Percentiles rank a stretch among this genome's conserved stretches.
phyloP scores from a whole-genome alignment of 2,113 vertebrate species.

The Zeus faber region DNA sequence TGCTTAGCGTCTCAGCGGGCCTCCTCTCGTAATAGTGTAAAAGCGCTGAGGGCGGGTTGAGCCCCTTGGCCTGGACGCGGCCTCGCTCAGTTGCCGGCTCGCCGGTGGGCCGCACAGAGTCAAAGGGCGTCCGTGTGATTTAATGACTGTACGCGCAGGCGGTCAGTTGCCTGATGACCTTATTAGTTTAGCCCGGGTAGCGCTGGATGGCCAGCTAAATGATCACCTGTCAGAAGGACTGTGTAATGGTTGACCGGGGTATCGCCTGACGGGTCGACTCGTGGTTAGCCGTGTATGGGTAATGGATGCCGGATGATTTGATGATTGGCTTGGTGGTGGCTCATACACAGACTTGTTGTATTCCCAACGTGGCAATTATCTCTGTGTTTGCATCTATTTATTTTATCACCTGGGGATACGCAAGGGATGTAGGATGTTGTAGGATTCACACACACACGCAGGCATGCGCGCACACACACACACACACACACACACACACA shows the following conservation, averaged over 20 bases:
- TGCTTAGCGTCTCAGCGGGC: slow-evolving; percentile 14
- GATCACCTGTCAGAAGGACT: too few relatives aligned
- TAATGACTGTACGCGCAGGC: too few relatives aligned
- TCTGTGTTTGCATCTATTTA: slow-evolving; percentile 11
- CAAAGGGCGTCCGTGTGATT: too few relatives aligned
- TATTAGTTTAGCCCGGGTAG: background rate
- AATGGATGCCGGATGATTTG: too few relatives aligned
- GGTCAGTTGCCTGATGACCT: too few relatives aligned
- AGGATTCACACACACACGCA: background rate
- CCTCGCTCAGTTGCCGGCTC: background rate
- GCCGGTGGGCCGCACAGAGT: background rate
- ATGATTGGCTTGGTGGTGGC: too few relatives aligned
- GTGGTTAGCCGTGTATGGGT: too few relatives aligned
- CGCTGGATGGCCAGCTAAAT: slow-evolving; percentile 6
- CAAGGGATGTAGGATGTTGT: slow-evolving; percentile 14
- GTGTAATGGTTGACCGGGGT: too few relatives aligned
- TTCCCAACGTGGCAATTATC: slow-evolving; percentile 34
- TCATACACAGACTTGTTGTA: too few relatives aligned
- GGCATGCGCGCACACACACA: slow-evolving; percentile 3
- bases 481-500: slow-evolving; percentile 8
- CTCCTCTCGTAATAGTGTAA: slow-evolving; percentile 22
- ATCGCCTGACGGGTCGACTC: too few relatives aligned
- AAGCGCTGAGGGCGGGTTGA: slow-evolving; percentile 27
- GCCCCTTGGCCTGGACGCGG: slow-evolving; percentile 14
- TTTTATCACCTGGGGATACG: slow-evolving; percentile 46